These are phyloP conservation scores for Myodes glareolus DNA, from an alignment of 2,113 vertebrate genomes.

Conservation along the genomic window DNA sequence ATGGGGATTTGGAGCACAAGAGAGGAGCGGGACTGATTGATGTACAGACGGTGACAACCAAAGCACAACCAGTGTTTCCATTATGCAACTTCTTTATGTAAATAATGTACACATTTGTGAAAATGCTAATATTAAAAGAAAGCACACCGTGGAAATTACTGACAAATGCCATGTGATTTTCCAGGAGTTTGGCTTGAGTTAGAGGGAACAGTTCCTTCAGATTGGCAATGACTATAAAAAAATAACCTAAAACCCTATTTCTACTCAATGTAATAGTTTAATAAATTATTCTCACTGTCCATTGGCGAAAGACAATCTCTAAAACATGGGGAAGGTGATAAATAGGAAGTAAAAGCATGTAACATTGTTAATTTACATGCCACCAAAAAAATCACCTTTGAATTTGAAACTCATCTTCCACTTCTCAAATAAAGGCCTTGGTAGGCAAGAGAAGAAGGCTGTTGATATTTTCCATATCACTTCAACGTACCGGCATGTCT, in stretches of 20 bases:
- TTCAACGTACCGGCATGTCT: not conserved
- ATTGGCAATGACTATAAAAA: slow-evolving; percentile 57
- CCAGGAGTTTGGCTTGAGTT: slow-evolving; percentile 64
- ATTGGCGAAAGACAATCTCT: not conserved
- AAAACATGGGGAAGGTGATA: not conserved
- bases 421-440: not conserved
- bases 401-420: not conserved
- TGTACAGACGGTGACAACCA: slow-evolving; percentile 64
- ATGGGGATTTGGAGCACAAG: slow-evolving; percentile 64
- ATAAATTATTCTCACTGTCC: not conserved
- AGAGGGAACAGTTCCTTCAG: not conserved
- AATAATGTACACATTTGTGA: slow-evolving; percentile 83
- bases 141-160: slow-evolving; percentile 70
- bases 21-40: slow-evolving; percentile 34
- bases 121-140: slow-evolving; percentile 73
- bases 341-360: not conserved
- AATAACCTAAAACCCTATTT: slow-evolving; percentile 68
- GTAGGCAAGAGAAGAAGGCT: not conserved
- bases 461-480: not conserved
- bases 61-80: slow-evolving; percentile 70
- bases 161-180: slow-evolving; percentile 75
- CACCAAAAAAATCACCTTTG: not conserved
- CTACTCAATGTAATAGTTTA: slow-evolving; percentile 64
- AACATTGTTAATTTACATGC: not conserved
- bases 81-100: slow-evolving; percentile 80